Base-by-base conservation (phyloP, 1,140 invertebrate species). In the Gryllus bimaculatus region DNA sequence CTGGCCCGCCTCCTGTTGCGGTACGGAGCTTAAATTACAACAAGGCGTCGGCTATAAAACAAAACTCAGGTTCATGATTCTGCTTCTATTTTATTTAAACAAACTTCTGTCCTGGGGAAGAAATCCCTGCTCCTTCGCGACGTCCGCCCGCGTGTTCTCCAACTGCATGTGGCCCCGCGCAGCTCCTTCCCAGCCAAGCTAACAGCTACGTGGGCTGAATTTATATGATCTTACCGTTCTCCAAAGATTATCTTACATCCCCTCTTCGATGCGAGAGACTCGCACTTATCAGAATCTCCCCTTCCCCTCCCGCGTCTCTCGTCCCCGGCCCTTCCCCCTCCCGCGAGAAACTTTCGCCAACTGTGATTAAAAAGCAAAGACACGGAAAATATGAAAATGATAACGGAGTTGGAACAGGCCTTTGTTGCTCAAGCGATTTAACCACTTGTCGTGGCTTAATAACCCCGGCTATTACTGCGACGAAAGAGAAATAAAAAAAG, bases 331-430 rank as follows among this genome's bases (percentile, higher is more conserved):
- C 49, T 54, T 15, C 49, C 10, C 26, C 26, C 10, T 10, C 18
- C 18, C 2, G 18, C 54, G 2, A 10, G 18, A 66, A 66, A 66
- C 54, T 66, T 66, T 66, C 54, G 18, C 54, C 54, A 66, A 66
- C 54, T 66, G 54, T 66, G 54, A 66, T 66, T 66, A 66, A 66
- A 66, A 66, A 66, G 54, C 54, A 66, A 66, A 66, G 54, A 66
- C 54, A 66, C 54, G 54, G 54, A 66, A 66, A 66, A 66, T 66
- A 66, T 66, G 54, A 66, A 66, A 66, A 66, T 66, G 54, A 66
- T 66, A 66, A 66, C 54, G 18, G 54, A 66, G 54, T 66, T 13
- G 54, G 10, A 13, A 18, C 54, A 66, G 54, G 26, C 7, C 54
- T 66, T 66, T 66, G 54, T 66, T 66, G 10, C 54, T 10, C 18